Conservation (phyloP, 1,140 invertebrate species). For the Zaprionus camerounensis region DNA sequence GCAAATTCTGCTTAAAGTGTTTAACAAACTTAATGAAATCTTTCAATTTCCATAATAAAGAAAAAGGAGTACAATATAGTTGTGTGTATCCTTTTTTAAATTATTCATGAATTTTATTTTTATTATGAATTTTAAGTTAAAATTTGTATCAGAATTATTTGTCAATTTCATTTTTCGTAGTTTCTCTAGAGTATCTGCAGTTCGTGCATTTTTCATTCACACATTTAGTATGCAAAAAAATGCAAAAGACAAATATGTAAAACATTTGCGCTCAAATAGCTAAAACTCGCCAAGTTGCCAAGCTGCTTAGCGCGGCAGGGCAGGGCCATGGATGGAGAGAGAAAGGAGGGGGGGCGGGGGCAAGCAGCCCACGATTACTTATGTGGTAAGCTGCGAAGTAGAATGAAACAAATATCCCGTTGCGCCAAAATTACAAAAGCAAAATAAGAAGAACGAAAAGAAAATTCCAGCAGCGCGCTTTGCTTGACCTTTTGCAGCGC, state of each 20-base stretch:
- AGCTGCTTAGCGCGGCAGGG: conserved; percentile 28
- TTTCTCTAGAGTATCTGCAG: conserved; percentile 4
- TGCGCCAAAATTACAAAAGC: conserved; percentile 33
- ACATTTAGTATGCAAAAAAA: conserved; percentile 31
- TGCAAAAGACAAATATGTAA: conserved; percentile 70
- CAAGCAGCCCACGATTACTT: conserved; percentile 26
- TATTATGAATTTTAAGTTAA: no score
- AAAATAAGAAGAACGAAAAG: neutral
- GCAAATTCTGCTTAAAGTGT: no score
- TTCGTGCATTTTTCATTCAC: neutral
- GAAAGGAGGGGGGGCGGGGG: neutral
- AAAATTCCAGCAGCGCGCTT: conserved; percentile 4
- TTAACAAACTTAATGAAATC: no score
- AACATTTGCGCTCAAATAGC: conserved; percentile 58
- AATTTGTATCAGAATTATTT: no score
- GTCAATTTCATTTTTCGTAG: neutral
- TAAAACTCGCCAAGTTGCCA: conserved; percentile 59
- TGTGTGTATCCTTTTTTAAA: no score
- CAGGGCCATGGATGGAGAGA: neutral
- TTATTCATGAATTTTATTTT: no score
- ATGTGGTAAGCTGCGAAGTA: conserved; percentile 23
- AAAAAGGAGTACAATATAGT: neutral
- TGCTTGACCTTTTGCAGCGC: neutral
- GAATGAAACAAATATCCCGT: conserved; percentile 34
- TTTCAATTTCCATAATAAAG: no score